Evolutionary conservation across 2,888 invertebrate genomes (phyloP), one percentile per base, ranked within the genome.

Genomic region (Polyommatus icarus): DNA sequence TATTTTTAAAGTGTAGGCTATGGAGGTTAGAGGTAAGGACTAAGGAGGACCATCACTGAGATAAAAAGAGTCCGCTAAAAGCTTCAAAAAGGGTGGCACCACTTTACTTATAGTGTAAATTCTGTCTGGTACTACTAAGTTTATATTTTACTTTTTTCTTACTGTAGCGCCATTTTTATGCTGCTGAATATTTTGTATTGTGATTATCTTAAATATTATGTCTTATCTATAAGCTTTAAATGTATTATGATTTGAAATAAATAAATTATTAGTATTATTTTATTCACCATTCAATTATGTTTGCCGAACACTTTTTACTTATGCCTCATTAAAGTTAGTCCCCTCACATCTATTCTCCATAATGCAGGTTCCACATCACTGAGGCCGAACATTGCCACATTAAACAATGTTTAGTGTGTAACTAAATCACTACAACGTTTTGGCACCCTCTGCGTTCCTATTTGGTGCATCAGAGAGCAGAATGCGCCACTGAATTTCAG

Each of bases 381-480:
- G 15, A 46, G 54, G 54, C 15, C 54, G 18, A 15, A 15, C 4
- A 54, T 54, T 54, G 46, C 3, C 18, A 54, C 54, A 54, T 50
- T 50, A 50, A 5, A 54, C 18, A 18, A 54, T 54, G 15, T 18
- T 54, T 54, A 54, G 18, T 18, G 61, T 61, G 12, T 10, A 61
- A 5, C 15, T 67, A 32, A 29, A 67, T 67, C 29, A 67, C 32
- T 67, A 67, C 5, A 67, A 29, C 15, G 50, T 50, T 73, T 73
- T 73, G 73, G 73, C 73, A 73, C 50, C 50, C 50, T 50, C 50
- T 50, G 15, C 61, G 24, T 67, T 67, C 24, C 24, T 29, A 67
- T 67, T 67, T 67, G 29, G 61, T 61, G 61, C 61, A 54, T 54
- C 54, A 61, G 61, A 61, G 61, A 24, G 24, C 61, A 67, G 61